Evolutionary conservation across 2,113 vertebrate genomes (phyloP).

Genomic region (Chinchilla lanigera): DNA sequence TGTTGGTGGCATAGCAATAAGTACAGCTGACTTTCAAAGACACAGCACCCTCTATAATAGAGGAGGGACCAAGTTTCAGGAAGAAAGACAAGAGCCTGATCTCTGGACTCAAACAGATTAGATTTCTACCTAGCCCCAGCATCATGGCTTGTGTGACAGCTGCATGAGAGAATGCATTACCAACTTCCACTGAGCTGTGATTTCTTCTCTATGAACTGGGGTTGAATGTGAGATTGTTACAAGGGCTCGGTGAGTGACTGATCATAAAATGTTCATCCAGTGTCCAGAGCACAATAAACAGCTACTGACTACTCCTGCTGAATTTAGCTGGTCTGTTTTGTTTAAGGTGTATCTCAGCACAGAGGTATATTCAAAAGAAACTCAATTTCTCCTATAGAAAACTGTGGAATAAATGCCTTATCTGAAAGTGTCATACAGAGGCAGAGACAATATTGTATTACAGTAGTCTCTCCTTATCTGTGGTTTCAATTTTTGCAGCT

Average conservation of each 20-base stretch:
- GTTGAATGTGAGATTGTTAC: not conserved
- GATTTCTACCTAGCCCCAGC: not conserved
- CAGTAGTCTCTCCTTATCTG: not conserved
- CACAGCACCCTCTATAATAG: not conserved
- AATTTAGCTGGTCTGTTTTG: not conserved
- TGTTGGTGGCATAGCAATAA: not conserved
- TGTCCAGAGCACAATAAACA: not conserved
- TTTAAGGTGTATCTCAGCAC: not conserved
- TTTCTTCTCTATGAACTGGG: not conserved
- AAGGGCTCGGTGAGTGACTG: not conserved
- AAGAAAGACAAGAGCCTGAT: not conserved
- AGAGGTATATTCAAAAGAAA: not conserved
- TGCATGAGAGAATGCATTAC: not conserved
- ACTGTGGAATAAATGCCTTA: not conserved
- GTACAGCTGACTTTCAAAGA: not conserved
- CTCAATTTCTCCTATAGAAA: not conserved
- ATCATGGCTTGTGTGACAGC: not conserved
- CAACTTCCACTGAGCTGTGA: not conserved
- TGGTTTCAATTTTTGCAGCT: constrained; percentile 1
- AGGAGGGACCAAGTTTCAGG: not conserved
- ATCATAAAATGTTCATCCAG: not conserved
- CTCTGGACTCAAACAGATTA: not conserved
- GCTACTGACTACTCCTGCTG: not conserved
- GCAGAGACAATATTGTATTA: not conserved
- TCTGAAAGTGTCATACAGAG: not conserved